Evolutionary conservation across 2,888 invertebrate genomes (phyloP), one percentile per base, ranked within the genome.

Genomic region (Dusona sp.): DNA sequence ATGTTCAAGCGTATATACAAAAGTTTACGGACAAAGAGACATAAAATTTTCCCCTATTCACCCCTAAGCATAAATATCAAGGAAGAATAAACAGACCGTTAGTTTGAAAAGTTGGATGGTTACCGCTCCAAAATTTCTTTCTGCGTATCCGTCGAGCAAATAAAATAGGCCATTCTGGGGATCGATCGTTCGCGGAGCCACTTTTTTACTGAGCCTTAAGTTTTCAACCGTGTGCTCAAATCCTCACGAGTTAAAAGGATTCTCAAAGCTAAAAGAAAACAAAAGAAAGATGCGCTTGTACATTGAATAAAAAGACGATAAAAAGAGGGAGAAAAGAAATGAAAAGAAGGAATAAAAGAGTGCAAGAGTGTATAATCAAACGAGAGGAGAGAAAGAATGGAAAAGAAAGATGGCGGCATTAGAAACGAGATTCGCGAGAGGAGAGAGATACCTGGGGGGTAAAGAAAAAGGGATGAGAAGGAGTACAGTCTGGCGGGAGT

Each of bases 401-500:
- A 13, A 57, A 72, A 77, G 22, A 74, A 75, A 73, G 54, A 83
- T 57, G 79, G 79, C 29, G 61, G 22, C n/a, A 45, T 29, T 22
- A 51, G 65, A 29, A 68, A 68, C 9, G 33, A 79, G 68, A 70
- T 36, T 25, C 25, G 70, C 75, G 64, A 70, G 73, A 61, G 72
- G 22, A 64, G 48, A 68, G 54, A 38, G 29, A 61, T 57, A 65
- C 45, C 42, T 48, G 67, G 9, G n/a, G 67, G 48, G 42, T 48
- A 42, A 36, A 38, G 33, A 22, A 68, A 65, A 72, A 42, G 64
- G n/a, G 29, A 75, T 16, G n/a, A 68, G 73, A 81, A 80, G 51
- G 48, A 68, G 72, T 57, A 68, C 42, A 74, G 84, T 84, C 80
- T 86, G 83, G 80, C 57, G 57, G 67, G 83, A 75, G 79, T 86